Evolutionary conservation across 2,797 vertebrate genomes (phyloP).

Genomic region (Clarias fuscus): DNA sequence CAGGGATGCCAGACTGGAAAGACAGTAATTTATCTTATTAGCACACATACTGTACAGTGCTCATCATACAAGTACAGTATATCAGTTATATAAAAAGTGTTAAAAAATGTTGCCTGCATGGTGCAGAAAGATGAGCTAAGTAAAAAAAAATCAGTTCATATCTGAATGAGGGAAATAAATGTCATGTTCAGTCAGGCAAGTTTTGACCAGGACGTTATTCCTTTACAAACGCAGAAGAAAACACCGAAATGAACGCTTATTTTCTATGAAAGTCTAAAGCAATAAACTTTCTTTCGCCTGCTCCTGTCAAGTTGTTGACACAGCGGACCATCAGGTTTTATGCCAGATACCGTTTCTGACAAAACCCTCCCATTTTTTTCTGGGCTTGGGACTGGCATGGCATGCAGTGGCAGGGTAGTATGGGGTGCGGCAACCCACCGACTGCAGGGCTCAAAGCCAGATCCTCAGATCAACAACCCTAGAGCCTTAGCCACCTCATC

Average conservation of each 20-base stretch:
- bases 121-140: neutral
- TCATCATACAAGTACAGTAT: neutral
- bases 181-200: neutral
- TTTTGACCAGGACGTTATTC: neutral
- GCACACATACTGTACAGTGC: neutral
- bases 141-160: neutral
- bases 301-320: too few species aligned
- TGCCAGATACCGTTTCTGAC: too few species aligned
- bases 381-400: too few species aligned
- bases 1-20: slow-evolving; percentile 76
- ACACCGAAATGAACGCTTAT: slow-evolving; percentile 8
- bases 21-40: slow-evolving; percentile 24
- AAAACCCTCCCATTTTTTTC: too few species aligned
- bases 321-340: too few species aligned
- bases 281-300: slow-evolving; percentile 1
- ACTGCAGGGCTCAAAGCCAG: too few species aligned
- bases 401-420: too few species aligned
- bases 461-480: too few species aligned
- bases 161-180: neutral
- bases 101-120: neutral
- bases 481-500: too few species aligned
- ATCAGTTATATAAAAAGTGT: neutral
- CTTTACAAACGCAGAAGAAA: neutral
- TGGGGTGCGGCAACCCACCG: too few species aligned
- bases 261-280: neutral